Conservation (phyloP, 2,888 invertebrate genomes). For the Tetanocera ferruginea region DNA sequence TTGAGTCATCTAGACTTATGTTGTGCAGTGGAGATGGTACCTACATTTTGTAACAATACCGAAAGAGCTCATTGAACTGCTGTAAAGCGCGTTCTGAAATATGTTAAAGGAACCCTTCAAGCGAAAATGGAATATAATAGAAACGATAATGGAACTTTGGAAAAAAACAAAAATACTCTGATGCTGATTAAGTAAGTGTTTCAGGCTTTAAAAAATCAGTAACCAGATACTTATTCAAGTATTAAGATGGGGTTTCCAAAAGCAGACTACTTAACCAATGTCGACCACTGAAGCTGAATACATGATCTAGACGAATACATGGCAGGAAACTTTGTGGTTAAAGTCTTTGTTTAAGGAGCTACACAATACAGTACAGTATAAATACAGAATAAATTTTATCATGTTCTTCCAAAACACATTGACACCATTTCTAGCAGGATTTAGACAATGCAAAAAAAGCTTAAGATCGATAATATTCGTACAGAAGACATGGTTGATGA, state of each 20-base stretch:
- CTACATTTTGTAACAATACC: conserved; percentile 28
- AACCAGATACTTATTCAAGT: not conserved
- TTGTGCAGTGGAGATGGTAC: conserved; percentile 33
- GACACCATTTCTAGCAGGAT: too few relatives aligned
- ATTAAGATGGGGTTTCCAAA: too few relatives aligned
- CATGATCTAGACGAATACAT: too few relatives aligned
- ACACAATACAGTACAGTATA: not conserved
- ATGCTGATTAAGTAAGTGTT: conserved; percentile 34
- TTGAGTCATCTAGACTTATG: conserved; percentile 38
- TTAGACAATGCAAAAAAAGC: too few relatives aligned
- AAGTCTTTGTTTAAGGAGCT: not conserved
- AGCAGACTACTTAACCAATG: too few relatives aligned
- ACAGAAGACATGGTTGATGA: too few relatives aligned
- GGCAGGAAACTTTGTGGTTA: too few relatives aligned
- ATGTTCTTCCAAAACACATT: too few relatives aligned
- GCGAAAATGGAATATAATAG: not conserved
- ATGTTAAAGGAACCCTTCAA: not conserved
- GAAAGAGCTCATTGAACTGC: conserved; percentile 39
- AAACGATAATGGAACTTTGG: conserved; percentile 16
- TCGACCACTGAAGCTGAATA: too few relatives aligned
- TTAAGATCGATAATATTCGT: too few relatives aligned
- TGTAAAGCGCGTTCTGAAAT: not conserved
- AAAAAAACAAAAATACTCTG: conserved; percentile 30
- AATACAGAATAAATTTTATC: too few relatives aligned
- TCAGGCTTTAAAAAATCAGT: conserved; percentile 32